A percentile compares a stretch with the other conserved stretches of the same genome.
These are phyloP conservation scores for Carabus problematicus DNA, from an alignment of 2,888 invertebrate genomes.

Conservation along the genomic window DNA sequence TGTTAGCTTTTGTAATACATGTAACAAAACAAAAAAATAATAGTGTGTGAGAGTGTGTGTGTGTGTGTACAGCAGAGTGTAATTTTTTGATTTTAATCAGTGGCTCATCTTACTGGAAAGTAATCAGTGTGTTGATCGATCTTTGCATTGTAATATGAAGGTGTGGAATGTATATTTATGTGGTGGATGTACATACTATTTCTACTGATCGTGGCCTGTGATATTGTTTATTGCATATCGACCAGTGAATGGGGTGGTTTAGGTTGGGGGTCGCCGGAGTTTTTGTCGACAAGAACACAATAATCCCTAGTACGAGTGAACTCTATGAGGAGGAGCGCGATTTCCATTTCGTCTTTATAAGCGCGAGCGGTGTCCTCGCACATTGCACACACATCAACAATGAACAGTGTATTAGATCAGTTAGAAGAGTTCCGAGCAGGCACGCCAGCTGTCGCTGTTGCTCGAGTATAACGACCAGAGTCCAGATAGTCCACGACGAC, in stretches of 20 bases:
- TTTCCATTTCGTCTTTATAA: slow-evolving; percentile 56
- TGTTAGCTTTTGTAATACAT: background rate
- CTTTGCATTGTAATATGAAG: too few species aligned
- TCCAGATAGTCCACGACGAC: slow-evolving; percentile 50
- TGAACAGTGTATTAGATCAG: slow-evolving; percentile 56
- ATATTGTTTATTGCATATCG: too few species aligned
- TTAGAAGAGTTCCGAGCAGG: slow-evolving; percentile 46
- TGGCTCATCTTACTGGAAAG: too few species aligned
- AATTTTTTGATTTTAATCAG: too few species aligned
- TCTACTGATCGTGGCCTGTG: too few species aligned
- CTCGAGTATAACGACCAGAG: slow-evolving; percentile 29
- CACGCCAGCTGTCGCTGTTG: slow-evolving; percentile 45
- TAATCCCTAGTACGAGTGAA: slow-evolving; percentile 41
- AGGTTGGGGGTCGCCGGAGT: background rate
- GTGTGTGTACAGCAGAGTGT: background rate
- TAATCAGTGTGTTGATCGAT: too few species aligned
- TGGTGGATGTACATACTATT: slow-evolving; percentile 5
- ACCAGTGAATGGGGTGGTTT: background rate
- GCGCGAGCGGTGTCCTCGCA: slow-evolving; percentile 56
- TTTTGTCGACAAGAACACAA: slow-evolving; percentile 39
- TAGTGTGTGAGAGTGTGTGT: too few species aligned
- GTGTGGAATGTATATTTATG: too few species aligned
- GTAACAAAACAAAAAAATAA: too few species aligned
- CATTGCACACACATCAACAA: slow-evolving; percentile 58
- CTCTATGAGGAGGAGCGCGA: slow-evolving; percentile 33